phyloP scores from a whole-genome alignment of 1,140 invertebrate genomes.

The Drosophila oshimai region DNA sequence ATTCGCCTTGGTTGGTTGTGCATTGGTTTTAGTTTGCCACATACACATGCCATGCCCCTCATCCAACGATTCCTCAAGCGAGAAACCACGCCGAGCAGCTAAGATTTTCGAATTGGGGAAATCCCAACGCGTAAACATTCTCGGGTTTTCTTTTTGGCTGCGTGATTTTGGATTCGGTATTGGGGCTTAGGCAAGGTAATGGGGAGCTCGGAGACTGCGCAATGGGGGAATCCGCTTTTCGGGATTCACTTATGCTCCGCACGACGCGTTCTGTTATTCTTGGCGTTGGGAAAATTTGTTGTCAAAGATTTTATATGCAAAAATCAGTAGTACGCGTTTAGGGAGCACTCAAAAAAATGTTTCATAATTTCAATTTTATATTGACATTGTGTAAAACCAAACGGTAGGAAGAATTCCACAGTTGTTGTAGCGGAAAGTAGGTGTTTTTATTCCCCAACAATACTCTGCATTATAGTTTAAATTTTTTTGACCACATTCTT shows the following conservation, averaged over 20 bases:
- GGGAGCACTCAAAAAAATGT: background rate
- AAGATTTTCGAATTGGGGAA: slow-evolving; percentile 6
- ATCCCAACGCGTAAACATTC: slow-evolving; percentile 37
- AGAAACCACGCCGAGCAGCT: slow-evolving; percentile 37
- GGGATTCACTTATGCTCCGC: slow-evolving; percentile 28
- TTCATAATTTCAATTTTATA: too few relatives aligned
- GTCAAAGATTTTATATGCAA: slow-evolving; percentile 21
- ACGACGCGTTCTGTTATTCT: slow-evolving; percentile 41
- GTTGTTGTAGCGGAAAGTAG: too few relatives aligned
- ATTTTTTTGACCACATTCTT: too few relatives aligned
- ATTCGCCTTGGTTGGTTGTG: slow-evolving; percentile 20
- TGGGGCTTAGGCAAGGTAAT: background rate
- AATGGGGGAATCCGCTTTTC: slow-evolving; percentile 3
- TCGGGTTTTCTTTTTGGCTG: slow-evolving; percentile 8
- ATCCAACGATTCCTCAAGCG: slow-evolving; percentile 29
- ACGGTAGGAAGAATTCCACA: too few relatives aligned
- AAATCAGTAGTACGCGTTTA: background rate
- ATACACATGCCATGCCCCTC: too few relatives aligned
- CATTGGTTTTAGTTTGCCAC: slow-evolving; percentile 17
- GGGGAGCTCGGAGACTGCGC: slow-evolving; percentile 26
- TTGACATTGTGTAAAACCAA: too few relatives aligned
- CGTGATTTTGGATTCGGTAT: background rate
- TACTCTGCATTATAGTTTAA: too few relatives aligned
- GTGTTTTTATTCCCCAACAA: too few relatives aligned
- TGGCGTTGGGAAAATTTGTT: slow-evolving; percentile 32